Base-by-base conservation (phyloP, 2,113 vertebrate genomes). In the Motacilla tschutschensis region DNA sequence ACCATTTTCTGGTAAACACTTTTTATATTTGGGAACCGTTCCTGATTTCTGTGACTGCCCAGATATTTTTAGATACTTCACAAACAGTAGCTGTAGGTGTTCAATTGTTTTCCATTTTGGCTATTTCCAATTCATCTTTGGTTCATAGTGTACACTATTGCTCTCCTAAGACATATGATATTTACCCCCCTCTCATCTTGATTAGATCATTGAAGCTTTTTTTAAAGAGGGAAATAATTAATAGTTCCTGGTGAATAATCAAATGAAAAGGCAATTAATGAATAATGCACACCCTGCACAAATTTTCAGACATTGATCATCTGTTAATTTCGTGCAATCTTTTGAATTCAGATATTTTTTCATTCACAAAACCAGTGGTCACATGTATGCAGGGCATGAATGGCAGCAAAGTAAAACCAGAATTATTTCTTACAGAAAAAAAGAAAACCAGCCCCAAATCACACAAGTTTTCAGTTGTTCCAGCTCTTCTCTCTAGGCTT, bases 181-280 rank as follows among this genome's bases (percentile, higher is more conserved):
- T 92, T 85, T 92, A 43, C 66, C 29, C 50, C 25, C 16, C 25
- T 74, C 62, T 83, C 35, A 60, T 69, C 74, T 84, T 88, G 74
- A 90, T 92, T 91, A 84, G 80, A 47, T 91, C 59, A 88, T 69
- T 88, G 80, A 85, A 81, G 74, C 36, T 79, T 57, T 90, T 90
- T 83, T 83, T 22, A 60, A 91, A 79, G 58, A 65, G 63, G 77
- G 21, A 54, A 71, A 41, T 85, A 91, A 92, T 81, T 87, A 87
- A 85, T 89, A 88, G 38, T 36, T 47, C 36, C 75, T 69, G 58
- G 66, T 87, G 83, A 88, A 91, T 87, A 91, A 93, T 47, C 66
- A 83, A 65, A 73, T 71, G 48, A 92, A 87, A 91, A 91, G 80
- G 59, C 74, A 76, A 81, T 92, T 93, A 92, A 92, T 90, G 88